Percentiles rank a stretch among this genome's conserved stretches.
Conservation (phyloP, 1,140 invertebrate genomes). For the Planococcus citri region DNA sequence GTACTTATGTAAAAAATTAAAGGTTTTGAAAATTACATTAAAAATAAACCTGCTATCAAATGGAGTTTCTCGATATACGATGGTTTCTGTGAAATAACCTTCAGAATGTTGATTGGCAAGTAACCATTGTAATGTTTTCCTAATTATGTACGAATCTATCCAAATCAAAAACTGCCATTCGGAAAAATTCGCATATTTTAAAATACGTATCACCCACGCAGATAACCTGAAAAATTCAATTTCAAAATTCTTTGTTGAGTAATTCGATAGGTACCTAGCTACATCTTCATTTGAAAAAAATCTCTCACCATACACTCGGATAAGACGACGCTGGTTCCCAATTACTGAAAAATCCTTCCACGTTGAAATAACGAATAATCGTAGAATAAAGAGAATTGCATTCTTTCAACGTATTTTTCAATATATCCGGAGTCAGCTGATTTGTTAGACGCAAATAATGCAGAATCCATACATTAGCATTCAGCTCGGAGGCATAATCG, state of each 20-base stretch:
- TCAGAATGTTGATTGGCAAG: constrained; percentile 34
- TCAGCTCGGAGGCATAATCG: constrained; percentile 45
- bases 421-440: constrained; percentile 36
- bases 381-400: constrained; percentile 37
- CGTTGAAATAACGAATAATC: constrained; percentile 35
- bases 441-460: constrained; percentile 46
- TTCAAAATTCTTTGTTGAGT: neutral
- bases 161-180: constrained; percentile 42
- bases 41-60: constrained; percentile 30
- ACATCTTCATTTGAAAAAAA: neutral
- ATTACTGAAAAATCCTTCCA: constrained; percentile 36
- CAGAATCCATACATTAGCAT: constrained; percentile 43
- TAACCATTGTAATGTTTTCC: constrained; percentile 34
- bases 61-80: constrained; percentile 19
- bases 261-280: too few relatives aligned
- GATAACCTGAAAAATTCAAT: constrained; percentile 36
- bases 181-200: constrained; percentile 37
- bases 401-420: constrained; percentile 33
- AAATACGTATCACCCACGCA: constrained; percentile 36
- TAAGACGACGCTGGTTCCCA: constrained; percentile 32
- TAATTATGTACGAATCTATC: constrained; percentile 36
- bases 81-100: constrained; percentile 38
- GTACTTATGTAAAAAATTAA: neutral
- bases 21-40: neutral
- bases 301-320: constrained; percentile 37